Percentiles rank a stretch among this genome's conserved stretches.
These are phyloP conservation scores for Vicugna pacos DNA, from an alignment of 2,113 vertebrate species.

Conservation along the genomic window DNA sequence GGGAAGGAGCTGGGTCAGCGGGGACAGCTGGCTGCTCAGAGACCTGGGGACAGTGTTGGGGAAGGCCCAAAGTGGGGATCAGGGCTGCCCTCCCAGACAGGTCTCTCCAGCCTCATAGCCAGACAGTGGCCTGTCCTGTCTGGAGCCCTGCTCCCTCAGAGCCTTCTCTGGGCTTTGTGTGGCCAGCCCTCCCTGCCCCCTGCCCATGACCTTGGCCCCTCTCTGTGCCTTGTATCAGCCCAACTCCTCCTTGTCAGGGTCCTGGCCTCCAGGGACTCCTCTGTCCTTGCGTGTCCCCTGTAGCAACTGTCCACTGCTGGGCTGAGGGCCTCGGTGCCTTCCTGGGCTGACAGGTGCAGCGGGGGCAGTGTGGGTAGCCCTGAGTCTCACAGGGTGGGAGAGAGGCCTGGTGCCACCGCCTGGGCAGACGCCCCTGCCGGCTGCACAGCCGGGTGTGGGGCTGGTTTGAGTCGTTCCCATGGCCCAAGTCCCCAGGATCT, in stretches of 20 bases:
- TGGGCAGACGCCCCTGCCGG: not conserved
- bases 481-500: too few relatives aligned
- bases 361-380: not conserved
- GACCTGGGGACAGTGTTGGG: not conserved
- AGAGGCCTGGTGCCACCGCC: not conserved
- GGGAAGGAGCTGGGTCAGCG: too few relatives aligned
- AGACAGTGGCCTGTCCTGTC: not conserved
- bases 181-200: fast-evolving
- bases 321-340: not conserved
- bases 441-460: not conserved
- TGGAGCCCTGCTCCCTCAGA: not conserved
- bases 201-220: not conserved
- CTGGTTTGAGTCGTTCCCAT: not conserved
- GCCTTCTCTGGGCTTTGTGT: fast-evolving
- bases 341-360: not conserved
- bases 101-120: not conserved
- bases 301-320: fast-evolving
- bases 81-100: not conserved
- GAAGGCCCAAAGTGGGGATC: not conserved
- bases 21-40: not conserved
- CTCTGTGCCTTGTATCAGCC: fast-evolving
- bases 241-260: not conserved
- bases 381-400: not conserved
- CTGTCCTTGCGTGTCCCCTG: not conserved
- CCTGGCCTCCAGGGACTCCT: not conserved